phyloP scores from a whole-genome alignment of 2,113 vertebrate genomes.

The Grammomys surdaster region DNA sequence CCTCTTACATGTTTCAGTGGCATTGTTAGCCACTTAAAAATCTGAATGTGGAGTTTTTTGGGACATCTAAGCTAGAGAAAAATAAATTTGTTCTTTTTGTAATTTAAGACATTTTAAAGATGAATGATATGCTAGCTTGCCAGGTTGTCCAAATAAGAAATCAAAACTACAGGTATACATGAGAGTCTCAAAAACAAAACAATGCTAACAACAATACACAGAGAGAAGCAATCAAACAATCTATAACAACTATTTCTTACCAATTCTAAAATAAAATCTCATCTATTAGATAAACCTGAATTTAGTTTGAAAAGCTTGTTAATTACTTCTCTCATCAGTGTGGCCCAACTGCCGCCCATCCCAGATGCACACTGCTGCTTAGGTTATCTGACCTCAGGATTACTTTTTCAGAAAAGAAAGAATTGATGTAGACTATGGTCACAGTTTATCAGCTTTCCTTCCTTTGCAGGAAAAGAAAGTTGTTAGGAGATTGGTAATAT shows the following conservation, averaged over 20 bases:
- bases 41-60: background rate
- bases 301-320: background rate
- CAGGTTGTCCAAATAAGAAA: background rate
- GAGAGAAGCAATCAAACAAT: background rate
- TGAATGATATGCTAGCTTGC: background rate
- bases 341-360: background rate
- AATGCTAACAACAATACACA: background rate
- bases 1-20: background rate
- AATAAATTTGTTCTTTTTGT: background rate
- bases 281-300: background rate
- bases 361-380: background rate
- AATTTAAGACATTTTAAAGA: background rate
- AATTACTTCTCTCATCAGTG: background rate
- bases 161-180: background rate
- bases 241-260: background rate
- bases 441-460: background rate
- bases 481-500: background rate
- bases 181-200: background rate
- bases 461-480: background rate
- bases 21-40: background rate
- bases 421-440: background rate
- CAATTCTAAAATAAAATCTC: background rate
- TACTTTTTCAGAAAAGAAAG: constrained; percentile 24
- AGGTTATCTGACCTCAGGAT: background rate
- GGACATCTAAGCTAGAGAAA: background rate